Evolutionary conservation across 2,797 vertebrate genomes (phyloP).

Genomic region (Phalanger gymnotis): DNA sequence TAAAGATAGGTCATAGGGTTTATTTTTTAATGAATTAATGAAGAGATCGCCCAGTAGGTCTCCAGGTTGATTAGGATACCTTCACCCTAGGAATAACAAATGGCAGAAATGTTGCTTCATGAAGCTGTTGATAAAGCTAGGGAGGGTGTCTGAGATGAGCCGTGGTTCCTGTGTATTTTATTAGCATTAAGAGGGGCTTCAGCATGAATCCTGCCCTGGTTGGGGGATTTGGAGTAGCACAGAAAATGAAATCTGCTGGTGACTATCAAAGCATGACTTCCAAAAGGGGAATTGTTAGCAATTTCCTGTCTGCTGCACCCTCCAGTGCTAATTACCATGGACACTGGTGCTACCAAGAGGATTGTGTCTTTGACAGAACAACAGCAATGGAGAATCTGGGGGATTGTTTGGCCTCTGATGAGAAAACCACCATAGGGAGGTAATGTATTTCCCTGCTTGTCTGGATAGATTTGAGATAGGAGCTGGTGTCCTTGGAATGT

Average conservation of each 20-base stretch:
- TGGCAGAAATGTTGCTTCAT: not conserved
- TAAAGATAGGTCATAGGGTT: not conserved
- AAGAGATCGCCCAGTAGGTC: not conserved
- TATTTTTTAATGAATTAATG: not conserved
- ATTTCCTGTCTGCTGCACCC: not conserved
- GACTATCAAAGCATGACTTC: not conserved
- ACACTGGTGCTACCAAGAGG: not conserved
- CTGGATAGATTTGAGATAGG: not conserved
- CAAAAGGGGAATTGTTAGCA: not conserved
- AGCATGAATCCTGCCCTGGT: not conserved
- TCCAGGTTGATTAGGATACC: not conserved
- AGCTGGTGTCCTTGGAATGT: conserved; percentile 49
- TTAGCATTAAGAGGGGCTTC: not conserved
- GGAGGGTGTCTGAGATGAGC: not conserved
- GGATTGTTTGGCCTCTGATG: not conserved
- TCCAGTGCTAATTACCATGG: not conserved
- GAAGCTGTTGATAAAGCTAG: not conserved
- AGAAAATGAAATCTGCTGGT: not conserved
- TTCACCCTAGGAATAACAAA: not conserved
- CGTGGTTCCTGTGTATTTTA: not conserved
- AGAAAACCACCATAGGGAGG: not conserved
- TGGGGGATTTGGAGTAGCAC: not conserved
- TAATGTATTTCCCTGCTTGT: not conserved
- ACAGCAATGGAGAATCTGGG: not conserved
- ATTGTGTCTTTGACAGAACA: not conserved